These are phyloP conservation scores for Rhabdornis inornatus DNA, from an alignment of 2,113 vertebrate species.

Conservation along the genomic window DNA sequence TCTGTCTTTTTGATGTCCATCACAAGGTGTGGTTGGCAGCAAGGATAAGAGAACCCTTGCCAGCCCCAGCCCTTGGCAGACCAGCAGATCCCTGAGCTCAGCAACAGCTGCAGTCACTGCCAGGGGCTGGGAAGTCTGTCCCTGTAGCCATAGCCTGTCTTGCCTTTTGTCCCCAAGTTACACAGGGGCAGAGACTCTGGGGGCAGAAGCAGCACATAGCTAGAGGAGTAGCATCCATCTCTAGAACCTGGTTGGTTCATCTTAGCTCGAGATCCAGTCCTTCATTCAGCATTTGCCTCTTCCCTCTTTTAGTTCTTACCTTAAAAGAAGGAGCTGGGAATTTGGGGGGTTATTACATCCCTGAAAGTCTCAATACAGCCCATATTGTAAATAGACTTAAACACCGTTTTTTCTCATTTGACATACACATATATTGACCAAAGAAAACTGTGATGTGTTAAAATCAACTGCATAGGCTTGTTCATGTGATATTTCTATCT, in stretches of 20 bases:
- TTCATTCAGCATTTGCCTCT: background rate
- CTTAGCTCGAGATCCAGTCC: background rate
- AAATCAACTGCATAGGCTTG: background rate
- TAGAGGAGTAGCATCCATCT: background rate
- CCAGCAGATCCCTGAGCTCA: background rate
- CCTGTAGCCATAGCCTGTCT: accelerated
- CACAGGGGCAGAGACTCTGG: background rate
- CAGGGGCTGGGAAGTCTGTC: background rate
- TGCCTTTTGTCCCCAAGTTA: background rate
- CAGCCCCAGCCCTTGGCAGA: background rate
- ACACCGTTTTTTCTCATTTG: background rate
- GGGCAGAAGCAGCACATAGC: background rate
- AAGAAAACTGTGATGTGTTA: background rate
- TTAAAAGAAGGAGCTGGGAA: background rate
- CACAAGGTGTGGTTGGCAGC: background rate
- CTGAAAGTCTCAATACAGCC: background rate
- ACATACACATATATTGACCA: accelerated
- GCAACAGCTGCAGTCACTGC: background rate
- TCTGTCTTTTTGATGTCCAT: background rate
- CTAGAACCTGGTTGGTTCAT: background rate
- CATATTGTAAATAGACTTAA: background rate
- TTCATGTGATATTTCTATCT: background rate
- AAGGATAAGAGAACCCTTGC: background rate
- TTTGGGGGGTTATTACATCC: background rate
- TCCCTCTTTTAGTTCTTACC: background rate